phyloP scores from a whole-genome alignment of 2,797 vertebrate genomes.

The Prionace glauca region DNA sequence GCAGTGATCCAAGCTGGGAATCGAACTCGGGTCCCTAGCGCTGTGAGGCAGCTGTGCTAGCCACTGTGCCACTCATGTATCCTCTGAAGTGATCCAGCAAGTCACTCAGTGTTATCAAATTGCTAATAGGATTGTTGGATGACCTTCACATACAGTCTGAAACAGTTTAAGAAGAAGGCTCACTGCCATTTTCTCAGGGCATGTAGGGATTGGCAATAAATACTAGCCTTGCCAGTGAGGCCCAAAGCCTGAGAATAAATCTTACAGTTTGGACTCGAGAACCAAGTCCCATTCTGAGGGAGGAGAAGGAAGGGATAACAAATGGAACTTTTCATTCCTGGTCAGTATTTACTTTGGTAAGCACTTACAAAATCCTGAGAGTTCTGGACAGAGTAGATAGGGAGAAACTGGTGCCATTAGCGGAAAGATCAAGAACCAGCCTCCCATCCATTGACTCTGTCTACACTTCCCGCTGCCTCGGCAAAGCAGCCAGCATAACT shows the following conservation, averaged over 20 bases:
- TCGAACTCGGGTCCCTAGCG: no score
- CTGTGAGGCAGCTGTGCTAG: no score
- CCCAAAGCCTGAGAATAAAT: not conserved
- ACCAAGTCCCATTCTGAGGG: not conserved
- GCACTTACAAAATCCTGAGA: not conserved
- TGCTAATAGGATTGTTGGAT: not conserved
- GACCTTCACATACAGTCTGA: not conserved
- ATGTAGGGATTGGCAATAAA: not conserved
- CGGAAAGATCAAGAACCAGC: not conserved
- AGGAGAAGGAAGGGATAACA: not conserved
- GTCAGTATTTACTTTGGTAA: not conserved
- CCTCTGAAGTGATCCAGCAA: not conserved
- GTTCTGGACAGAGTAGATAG: not conserved
- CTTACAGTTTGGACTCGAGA: not conserved
- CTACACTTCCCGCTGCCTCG: no score
- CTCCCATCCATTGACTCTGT: no score
- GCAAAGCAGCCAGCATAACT: no score
- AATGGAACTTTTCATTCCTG: not conserved
- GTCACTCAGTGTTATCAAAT: not conserved
- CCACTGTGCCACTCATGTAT: not conserved
- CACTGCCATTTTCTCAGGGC: not conserved
- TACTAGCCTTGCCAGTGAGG: not conserved
- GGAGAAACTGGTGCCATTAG: not conserved
- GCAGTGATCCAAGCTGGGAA: no score
- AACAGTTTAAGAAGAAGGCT: not conserved